Conservation (phyloP, 2,113 vertebrate genomes). For the Anguilla rostrata region DNA sequence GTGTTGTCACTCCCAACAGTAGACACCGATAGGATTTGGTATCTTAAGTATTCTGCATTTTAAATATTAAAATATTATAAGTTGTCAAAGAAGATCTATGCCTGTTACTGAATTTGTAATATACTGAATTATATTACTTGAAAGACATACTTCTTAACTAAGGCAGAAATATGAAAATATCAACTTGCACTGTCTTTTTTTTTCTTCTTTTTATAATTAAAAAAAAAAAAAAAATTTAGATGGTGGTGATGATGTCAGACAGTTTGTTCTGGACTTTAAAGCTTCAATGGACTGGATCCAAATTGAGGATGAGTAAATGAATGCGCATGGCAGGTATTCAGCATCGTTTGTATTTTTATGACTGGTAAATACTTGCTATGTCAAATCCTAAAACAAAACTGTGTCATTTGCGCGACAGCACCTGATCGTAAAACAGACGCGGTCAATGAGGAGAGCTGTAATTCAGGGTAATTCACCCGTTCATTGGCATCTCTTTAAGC, state of each 20-base stretch:
- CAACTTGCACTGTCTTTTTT: no score
- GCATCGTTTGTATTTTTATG: not conserved
- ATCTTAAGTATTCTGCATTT: no score
- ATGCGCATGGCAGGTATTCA: conserved; percentile 91
- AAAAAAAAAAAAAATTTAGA: no score
- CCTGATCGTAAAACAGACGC: conserved; percentile 42
- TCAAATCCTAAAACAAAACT: not conserved
- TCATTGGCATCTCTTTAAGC: conserved; percentile 67
- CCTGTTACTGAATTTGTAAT: not conserved
- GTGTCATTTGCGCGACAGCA: not conserved
- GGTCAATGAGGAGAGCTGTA: conserved; percentile 62
- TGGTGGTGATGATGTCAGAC: conserved; percentile 95
- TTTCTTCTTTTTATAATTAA: not conserved
- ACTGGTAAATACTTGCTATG: not conserved
- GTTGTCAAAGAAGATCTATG: no score
- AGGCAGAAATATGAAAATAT: not conserved
- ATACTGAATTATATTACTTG: not conserved
- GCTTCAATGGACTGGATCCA: conserved; percentile 98
- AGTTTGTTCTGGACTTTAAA: conserved; percentile 99
- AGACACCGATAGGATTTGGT: no score
- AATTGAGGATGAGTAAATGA: conserved; percentile 96
- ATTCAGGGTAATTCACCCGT: conserved; percentile 60
- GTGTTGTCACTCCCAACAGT: no score
- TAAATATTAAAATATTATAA: no score
- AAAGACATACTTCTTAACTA: no score